Conservation (phyloP, 2,797 vertebrate species). For the Octomys mimax region DNA sequence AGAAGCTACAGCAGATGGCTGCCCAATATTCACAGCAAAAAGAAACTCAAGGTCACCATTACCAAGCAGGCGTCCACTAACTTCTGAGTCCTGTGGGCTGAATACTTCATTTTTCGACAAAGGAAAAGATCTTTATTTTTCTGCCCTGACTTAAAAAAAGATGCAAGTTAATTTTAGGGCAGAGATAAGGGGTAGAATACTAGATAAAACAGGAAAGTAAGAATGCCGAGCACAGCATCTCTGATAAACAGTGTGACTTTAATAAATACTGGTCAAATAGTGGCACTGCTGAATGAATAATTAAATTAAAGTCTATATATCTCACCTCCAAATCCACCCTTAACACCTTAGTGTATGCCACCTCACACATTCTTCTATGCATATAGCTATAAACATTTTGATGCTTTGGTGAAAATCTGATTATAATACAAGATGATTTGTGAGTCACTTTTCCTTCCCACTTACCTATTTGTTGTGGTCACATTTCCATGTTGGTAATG, state of each 20-base stretch:
- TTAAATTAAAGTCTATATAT: neutral
- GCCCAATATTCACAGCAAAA: neutral
- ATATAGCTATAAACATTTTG: neutral
- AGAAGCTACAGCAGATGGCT: neutral
- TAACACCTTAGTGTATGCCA: neutral
- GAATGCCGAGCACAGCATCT: neutral
- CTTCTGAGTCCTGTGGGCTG: neutral
- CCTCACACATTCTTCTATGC: neutral
- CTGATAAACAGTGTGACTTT: neutral
- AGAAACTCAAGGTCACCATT: neutral
- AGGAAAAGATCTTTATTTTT: neutral
- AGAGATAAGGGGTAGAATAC: neutral
- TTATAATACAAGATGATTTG: neutral
- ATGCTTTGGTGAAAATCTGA: neutral
- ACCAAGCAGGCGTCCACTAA: neutral
- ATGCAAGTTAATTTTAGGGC: neutral
- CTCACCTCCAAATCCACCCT: neutral
- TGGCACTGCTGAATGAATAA: neutral
- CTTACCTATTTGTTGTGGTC: neutral
- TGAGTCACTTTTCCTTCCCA: slow-evolving; percentile 29
- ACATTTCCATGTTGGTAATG: neutral
- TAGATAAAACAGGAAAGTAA: neutral
- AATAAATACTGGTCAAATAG: neutral
- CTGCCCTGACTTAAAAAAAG: neutral
- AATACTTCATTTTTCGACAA: neutral